Evolutionary conservation across 2,797 vertebrate species (phyloP).

Genomic region (Adrianichthys oophorus): DNA sequence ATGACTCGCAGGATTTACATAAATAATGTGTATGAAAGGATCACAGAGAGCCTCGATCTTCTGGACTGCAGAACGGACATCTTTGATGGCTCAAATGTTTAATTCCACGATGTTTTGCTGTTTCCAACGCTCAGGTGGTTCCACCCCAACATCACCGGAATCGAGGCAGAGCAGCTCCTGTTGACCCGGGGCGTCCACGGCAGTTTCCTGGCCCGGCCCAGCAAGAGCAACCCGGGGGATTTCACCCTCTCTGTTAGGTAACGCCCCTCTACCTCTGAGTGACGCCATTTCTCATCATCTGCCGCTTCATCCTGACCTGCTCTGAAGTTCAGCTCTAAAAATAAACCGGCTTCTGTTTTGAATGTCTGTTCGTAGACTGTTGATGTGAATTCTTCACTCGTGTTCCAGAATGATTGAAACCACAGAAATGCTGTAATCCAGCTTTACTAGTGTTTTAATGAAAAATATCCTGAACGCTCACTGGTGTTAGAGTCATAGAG

Average conservation of each 20-base stretch:
- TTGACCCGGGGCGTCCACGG: conserved; percentile 86
- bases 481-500: too few species aligned
- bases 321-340: neutral
- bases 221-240: conserved; percentile 90
- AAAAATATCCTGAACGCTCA: too few species aligned
- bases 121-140: conserved; percentile 80
- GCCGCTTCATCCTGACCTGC: conserved; percentile 4
- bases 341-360: too few species aligned
- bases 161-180: conserved; percentile 88
- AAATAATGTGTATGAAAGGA: too few species aligned
- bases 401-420: too few species aligned
- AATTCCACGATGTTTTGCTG: neutral
- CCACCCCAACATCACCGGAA: conserved; percentile 88
- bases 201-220: conserved; percentile 89
- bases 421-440: too few species aligned
- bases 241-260: conserved; percentile 91
- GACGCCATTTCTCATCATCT: neutral
- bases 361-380: too few species aligned
- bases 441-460: too few species aligned
- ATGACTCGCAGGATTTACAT: too few species aligned
- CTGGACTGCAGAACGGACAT: neutral
- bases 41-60: too few species aligned
- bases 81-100: conserved; percentile 1
- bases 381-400: too few species aligned
- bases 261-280: neutral